Percentiles rank a stretch among this genome's conserved stretches.
Evolutionary conservation across 1,140 invertebrate genomes (phyloP).

Genomic region (Berghia stephanieae): DNA sequence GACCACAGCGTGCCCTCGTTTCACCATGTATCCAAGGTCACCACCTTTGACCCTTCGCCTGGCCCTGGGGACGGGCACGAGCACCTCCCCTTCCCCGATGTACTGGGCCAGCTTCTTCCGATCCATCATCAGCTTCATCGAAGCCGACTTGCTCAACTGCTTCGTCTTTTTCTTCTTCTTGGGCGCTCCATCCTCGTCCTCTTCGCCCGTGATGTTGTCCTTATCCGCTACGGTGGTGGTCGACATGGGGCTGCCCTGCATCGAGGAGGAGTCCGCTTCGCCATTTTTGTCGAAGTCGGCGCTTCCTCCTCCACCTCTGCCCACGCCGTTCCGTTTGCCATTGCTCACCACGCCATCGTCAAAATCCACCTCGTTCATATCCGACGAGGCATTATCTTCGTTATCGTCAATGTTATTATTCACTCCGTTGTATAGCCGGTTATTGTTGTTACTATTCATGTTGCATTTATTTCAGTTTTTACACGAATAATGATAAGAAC

Average conservation of each 20-base stretch:
- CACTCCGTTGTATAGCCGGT: too few relatives aligned
- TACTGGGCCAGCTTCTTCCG: slow-evolving; percentile 26
- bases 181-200: neutral
- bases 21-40: slow-evolving; percentile 32
- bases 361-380: slow-evolving; percentile 30
- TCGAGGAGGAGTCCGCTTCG: too few relatives aligned
- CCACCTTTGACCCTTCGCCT: slow-evolving; percentile 22
- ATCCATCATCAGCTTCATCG: neutral
- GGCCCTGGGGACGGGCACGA: slow-evolving; percentile 26
- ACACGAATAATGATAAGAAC: too few relatives aligned
- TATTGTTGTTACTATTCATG: too few relatives aligned
- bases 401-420: slow-evolving; percentile 2
- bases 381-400: slow-evolving; percentile 21
- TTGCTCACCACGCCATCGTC: too few relatives aligned
- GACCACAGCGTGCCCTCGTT: slow-evolving; percentile 12
- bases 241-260: neutral
- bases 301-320: too few relatives aligned
- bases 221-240: neutral
- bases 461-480: too few relatives aligned
- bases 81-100: slow-evolving; percentile 25
- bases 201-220: neutral
- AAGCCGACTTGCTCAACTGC: neutral
- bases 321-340: too few relatives aligned
- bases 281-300: too few relatives aligned
- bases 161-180: neutral